A percentile compares a stretch with the other conserved stretches of the same genome.
Evolutionary conservation across 1,140 invertebrate species (phyloP).

Genomic region (Psilanteris sp.): DNA sequence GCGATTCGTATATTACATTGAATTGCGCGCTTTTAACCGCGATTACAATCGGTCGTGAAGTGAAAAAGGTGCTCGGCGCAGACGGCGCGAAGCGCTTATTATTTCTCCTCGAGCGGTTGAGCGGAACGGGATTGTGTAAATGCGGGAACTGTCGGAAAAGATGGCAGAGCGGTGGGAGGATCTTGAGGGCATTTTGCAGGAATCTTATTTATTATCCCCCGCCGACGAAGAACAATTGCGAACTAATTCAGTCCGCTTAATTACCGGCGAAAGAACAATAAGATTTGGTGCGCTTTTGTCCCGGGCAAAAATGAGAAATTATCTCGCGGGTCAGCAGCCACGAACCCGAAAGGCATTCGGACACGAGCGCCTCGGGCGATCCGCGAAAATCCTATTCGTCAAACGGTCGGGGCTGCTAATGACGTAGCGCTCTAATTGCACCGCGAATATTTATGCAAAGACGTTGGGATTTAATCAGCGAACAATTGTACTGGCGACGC

Average conservation of each 20-base stretch:
- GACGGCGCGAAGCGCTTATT: slow-evolving; percentile 65
- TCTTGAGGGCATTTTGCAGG: slow-evolving; percentile 72
- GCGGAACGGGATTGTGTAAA: slow-evolving; percentile 71
- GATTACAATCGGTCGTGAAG: slow-evolving; percentile 53
- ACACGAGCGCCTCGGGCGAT: slow-evolving; percentile 47
- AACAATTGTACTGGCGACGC: slow-evolving; percentile 1
- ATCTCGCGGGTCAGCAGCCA: slow-evolving; percentile 72
- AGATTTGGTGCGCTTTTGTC: slow-evolving; percentile 78
- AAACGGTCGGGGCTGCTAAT: slow-evolving; percentile 28
- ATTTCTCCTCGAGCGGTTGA: slow-evolving; percentile 69
- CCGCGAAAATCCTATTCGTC: slow-evolving; percentile 41
- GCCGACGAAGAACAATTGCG: slow-evolving; percentile 73
- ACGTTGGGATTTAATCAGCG: slow-evolving; percentile 9
- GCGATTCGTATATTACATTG: slow-evolving; percentile 6
- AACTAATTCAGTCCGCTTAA: slow-evolving; percentile 79
- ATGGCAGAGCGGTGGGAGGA: slow-evolving; percentile 30
- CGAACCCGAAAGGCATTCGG: slow-evolving; percentile 31
- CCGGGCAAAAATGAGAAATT: slow-evolving; percentile 78
- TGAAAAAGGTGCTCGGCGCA: slow-evolving; percentile 66
- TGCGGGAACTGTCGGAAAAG: slow-evolving; percentile 56
- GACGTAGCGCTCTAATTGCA: slow-evolving; percentile 39
- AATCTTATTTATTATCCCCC: slow-evolving; percentile 79
- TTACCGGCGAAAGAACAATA: slow-evolving; percentile 79
- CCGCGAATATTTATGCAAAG: slow-evolving; percentile 37
- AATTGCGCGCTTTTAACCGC: slow-evolving; percentile 22